These are phyloP conservation scores for Drosophila paulistorum DNA, from an alignment of 1,140 invertebrate species.

Conservation along the genomic window DNA sequence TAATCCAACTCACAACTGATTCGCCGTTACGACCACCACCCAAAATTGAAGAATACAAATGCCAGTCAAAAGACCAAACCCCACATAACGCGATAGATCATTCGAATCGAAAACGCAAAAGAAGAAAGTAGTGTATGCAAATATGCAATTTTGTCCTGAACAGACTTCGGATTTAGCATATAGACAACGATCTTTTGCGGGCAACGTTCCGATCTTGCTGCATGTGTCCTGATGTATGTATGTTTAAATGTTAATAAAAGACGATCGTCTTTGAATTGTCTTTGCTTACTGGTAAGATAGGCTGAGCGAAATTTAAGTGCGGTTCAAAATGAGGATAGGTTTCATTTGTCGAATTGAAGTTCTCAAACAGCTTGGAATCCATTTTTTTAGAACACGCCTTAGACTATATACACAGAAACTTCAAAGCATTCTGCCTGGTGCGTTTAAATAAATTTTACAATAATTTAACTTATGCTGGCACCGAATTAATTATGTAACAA, in stretches of 20 bases:
- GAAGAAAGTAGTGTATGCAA: conserved; percentile 29
- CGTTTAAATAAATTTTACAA: not conserved
- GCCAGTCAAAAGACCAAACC: conserved; percentile 4
- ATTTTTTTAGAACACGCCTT: conserved; percentile 4
- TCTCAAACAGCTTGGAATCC: conserved; percentile 25
- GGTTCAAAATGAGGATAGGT: conserved; percentile 16
- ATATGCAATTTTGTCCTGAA: not conserved
- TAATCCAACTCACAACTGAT: conserved; percentile 28
- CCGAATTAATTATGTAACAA: conserved; percentile 35
- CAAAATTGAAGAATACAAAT: conserved; percentile 21
- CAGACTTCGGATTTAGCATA: conserved; percentile 14
- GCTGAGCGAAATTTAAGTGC: conserved; percentile 32
- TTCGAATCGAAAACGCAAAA: conserved; percentile 29
- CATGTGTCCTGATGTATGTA: conserved; percentile 16
- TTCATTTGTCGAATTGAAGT: conserved; percentile 43
- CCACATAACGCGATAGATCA: conserved; percentile 6
- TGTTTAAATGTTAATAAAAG: no score
- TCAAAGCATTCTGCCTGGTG: not conserved
- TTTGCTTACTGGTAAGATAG: conserved; percentile 15
- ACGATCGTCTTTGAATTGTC: not conserved
- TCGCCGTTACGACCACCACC: conserved; percentile 18
- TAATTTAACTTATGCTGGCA: conserved; percentile 44
- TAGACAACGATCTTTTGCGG: conserved; percentile 4
- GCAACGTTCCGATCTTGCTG: conserved; percentile 18
- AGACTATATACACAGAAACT: not conserved